Evolutionary conservation across 1,140 invertebrate species (phyloP), one percentile per base, ranked within the genome.

Genomic region (Lordiphosa clarofinis): DNA sequence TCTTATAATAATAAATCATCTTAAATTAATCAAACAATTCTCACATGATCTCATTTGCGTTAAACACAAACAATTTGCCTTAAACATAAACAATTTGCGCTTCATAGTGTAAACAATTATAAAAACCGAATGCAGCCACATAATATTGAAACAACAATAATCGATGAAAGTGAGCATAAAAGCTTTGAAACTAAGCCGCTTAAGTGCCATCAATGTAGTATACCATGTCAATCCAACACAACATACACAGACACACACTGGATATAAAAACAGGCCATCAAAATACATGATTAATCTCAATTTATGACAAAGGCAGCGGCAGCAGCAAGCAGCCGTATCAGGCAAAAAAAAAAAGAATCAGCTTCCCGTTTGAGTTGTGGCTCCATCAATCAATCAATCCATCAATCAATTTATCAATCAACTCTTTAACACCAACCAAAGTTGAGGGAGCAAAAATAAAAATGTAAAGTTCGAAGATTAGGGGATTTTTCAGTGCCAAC

Each of bases 401-500:
- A 81, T 84, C 76, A 81, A 82, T 84, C 73, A 81, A 81, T 73
- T 79, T 81, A 79, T 79, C 74, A 78, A 78, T 78, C 69, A 79
- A 55, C 74, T 57, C 64, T 53, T 55, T 53, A 19, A 8, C 28
- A 52, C 33, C 5, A 12, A 24, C 56, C 43, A 31, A 53, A 13
- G 44, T 37, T 49, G 13, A 31, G 33, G 15, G 35, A 11, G 10
- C 6, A 31, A 31, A 31, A 31, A 31, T 8, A 31, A 31, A 8
- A 31, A 31, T 7, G 28, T 31, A 8, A 31, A 31, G 28, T 31
- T 31, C 28, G 5, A 31, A 31, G 28, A 31, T 31, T 31, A 31
- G 28, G 7, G 28, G 7, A 31, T 2, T 31, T 7, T 31, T 31
- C 28, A 8, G 7, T 31, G 38, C 46, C 4, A 15, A 10, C 39